Evolutionary conservation across 2,797 vertebrate genomes (phyloP), one percentile per base, ranked within the genome.

Genomic region (Phoxinus dragarum): DNA sequence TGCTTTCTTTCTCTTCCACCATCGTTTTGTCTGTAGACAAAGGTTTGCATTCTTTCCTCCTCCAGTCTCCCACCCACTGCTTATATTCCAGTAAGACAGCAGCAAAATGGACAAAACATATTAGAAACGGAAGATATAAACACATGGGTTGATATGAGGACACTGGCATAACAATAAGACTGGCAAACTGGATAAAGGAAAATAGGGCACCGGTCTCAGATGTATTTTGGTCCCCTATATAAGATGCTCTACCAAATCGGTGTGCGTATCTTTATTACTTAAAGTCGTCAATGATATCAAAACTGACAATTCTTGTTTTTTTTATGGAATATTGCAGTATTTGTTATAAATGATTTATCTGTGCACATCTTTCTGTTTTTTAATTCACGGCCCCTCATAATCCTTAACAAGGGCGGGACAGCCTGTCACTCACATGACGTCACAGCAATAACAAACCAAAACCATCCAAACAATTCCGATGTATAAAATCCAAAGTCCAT

Each of bases 111-210:
- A 93, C 88, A 82, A 81, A 85, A 89, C 76, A 89, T 84, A 86
- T 91, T 89, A 67, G 54, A 85, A 27, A 78, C 8, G 87, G 90
- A 82, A 89, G 86, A 85, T 94, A 94, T 93, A 94, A 93, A 94
- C 94, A 94, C 93, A 92, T 34, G 88, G 85, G 92, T 92, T 92
- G 92, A 94, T 86, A 68, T 72, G 85, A 93, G 91, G 91, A 89
- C 90, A 90, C 80, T n/a, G 54, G 81, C 31, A 69, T 5, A 61
- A 27, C 3, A 19, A 11, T 23, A 11, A 64, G 27, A 47, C 21
- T 61, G 38, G 42, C 34, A 16, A 38, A 44, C 31, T 34, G 61
- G 14, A 66, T 47, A 19, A 66, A 44, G 27, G 77, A 79, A 27
- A 61, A 82, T 59, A 31, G 4, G n/a, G 40, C 38, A 74, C 19